Evolutionary conservation across 1,140 invertebrate species (phyloP), one percentile per base, ranked within the genome.

Genomic region (Oscheius sp.): DNA sequence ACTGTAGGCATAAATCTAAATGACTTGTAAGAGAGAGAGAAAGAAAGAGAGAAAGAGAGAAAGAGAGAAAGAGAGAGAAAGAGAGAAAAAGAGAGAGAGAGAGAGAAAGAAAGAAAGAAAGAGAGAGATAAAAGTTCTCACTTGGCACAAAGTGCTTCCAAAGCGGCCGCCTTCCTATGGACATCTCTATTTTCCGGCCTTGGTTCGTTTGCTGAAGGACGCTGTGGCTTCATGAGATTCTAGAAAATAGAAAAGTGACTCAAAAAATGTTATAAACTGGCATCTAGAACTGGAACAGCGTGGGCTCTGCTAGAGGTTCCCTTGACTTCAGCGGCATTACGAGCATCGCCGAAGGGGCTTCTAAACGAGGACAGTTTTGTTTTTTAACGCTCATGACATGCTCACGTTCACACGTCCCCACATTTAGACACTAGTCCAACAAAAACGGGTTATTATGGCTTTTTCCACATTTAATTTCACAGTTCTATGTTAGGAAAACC

Each of bases 1-100:
- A 74, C 72, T 20, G 72, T 74, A 15, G 64, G 64, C 3, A 68
- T 20, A 34, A 68, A 74, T 62, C 31, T 26, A 42, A 42, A 42
- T 42, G 38, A 42, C 38, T 55, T 29, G 52, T 29, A 55, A 20
- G 20, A n/a, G n/a, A n/a, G n/a, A n/a, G n/a, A n/a, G n/a, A n/a
- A n/a, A n/a, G n/a, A n/a, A n/a, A n/a, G n/a, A n/a, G n/a, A n/a
- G n/a, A n/a, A n/a, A n/a, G n/a, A n/a, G n/a, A n/a, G n/a, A n/a
- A n/a, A n/a, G n/a, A n/a, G n/a, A n/a, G n/a, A n/a, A n/a, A n/a
- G n/a, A n/a, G n/a, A n/a, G n/a, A n/a, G n/a, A n/a, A n/a, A n/a
- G n/a, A n/a, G n/a, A n/a, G n/a, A n/a, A n/a, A n/a, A n/a, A n/a
- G n/a, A n/a, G n/a, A n/a, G n/a, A n/a, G n/a, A n/a, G n/a, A n/a